These are phyloP conservation scores for Drosophila navojoa DNA, from an alignment of 1,140 invertebrate genomes.

Conservation along the genomic window DNA sequence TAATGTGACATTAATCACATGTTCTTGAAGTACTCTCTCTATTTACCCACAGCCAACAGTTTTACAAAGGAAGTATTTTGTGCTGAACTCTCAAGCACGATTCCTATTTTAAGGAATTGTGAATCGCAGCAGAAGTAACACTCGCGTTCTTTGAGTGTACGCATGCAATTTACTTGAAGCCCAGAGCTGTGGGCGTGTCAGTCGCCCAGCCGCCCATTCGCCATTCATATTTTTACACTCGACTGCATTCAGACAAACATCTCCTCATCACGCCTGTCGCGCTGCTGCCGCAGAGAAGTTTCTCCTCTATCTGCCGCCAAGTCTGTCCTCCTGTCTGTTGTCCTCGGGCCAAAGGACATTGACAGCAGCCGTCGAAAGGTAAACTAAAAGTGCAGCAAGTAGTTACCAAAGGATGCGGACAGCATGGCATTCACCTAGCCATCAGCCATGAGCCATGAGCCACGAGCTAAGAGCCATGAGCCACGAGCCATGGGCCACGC, in stretches of 20 bases:
- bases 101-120: too few species aligned
- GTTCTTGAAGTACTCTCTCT: too few species aligned
- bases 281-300: background rate
- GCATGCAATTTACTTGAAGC: conserved; percentile 67
- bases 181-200: conserved; percentile 57
- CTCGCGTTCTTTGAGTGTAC: conserved; percentile 6
- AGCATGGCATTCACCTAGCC: conserved; percentile 34
- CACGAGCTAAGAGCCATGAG: conserved; percentile 31
- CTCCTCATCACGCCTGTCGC: conserved; percentile 7
- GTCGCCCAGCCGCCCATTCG: conserved; percentile 56
- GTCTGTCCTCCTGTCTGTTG: too few species aligned
- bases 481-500: conserved; percentile 33
- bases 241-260: conserved; percentile 68
- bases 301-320: background rate
- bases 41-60: too few species aligned
- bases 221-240: conserved; percentile 78
- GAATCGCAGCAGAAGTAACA: background rate
- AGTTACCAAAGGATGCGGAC: conserved; percentile 48
- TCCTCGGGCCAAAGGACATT: conserved; percentile 54
- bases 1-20: too few species aligned
- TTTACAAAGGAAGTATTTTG: too few species aligned
- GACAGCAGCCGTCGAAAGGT: conserved; percentile 65
- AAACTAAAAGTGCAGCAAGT: conserved; percentile 60
- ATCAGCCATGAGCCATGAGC: conserved; percentile 33
- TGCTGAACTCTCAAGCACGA: too few species aligned